phyloP scores from a whole-genome alignment of 2,888 invertebrate species.

The Creontiades dilutus region DNA sequence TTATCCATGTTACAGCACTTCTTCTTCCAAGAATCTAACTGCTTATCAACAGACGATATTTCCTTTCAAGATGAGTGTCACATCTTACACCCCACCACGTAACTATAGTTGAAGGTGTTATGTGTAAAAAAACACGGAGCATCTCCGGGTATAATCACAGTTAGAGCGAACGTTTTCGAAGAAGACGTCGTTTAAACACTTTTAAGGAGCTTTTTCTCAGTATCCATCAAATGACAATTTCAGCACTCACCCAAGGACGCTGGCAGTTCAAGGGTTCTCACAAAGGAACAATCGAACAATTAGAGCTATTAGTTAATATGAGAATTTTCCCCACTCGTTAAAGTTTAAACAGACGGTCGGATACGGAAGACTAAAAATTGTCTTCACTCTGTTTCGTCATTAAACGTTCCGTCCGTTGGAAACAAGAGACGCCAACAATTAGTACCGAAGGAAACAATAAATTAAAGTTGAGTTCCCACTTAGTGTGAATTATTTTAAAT shows the following conservation, averaged over 20 bases:
- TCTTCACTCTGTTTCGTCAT: not conserved
- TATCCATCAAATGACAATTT: not conserved
- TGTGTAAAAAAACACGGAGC: too few relatives aligned
- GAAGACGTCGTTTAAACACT: too few relatives aligned
- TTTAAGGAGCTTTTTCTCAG: not conserved
- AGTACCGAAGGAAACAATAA: not conserved
- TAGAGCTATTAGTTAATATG: slow-evolving; percentile 52
- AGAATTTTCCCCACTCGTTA: slow-evolving; percentile 55
- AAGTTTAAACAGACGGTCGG: slow-evolving; percentile 12
- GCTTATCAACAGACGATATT: too few relatives aligned
- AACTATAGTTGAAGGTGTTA: too few relatives aligned
- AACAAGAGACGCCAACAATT: slow-evolving; percentile 6
- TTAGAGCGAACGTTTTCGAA: too few relatives aligned
- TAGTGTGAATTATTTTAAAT: not conserved
- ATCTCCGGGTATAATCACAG: too few relatives aligned
- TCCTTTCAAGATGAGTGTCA: too few relatives aligned
- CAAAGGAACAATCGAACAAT: slow-evolving; percentile 45
- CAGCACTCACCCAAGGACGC: not conserved
- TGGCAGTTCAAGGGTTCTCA: not conserved
- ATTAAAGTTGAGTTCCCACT: slow-evolving; percentile 31
- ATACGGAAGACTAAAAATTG: slow-evolving; percentile 19
- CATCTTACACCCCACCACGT: too few relatives aligned
- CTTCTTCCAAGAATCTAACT: too few relatives aligned
- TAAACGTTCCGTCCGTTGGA: not conserved
- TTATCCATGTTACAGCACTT: too few relatives aligned